Percentiles rank a stretch among this genome's conserved stretches.
Conservation (phyloP, 2,888 invertebrate genomes). For the Lapara coniferarum region DNA sequence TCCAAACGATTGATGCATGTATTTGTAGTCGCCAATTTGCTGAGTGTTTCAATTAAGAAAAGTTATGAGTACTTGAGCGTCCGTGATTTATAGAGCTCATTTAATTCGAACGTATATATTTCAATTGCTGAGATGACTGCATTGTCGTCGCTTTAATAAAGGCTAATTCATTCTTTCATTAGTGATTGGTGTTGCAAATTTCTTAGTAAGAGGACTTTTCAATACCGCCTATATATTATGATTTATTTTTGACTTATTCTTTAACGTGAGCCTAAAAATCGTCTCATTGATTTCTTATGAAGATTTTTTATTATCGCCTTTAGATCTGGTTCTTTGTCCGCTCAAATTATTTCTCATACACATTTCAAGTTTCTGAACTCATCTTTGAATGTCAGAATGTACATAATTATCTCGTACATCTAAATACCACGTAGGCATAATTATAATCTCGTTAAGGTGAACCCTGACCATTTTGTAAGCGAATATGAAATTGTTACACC, state of each 20-base stretch:
- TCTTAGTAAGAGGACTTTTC: not conserved
- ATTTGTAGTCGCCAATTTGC: slow-evolving; percentile 61
- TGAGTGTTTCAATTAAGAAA: slow-evolving; percentile 62
- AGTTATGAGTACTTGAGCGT: slow-evolving; percentile 58
- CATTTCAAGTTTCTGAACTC: not conserved
- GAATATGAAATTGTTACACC: slow-evolving; percentile 32
- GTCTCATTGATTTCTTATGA: not conserved
- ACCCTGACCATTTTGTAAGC: slow-evolving; percentile 32
- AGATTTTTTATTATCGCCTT: not conserved
- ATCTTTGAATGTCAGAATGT: slow-evolving; percentile 24
- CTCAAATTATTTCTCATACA: not conserved
- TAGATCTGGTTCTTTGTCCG: not conserved
- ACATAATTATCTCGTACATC: slow-evolving; percentile 25
- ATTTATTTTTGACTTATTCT: not conserved
- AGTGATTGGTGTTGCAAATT: slow-evolving; percentile 5
- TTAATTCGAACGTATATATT: slow-evolving; percentile 40
- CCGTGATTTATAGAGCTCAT: slow-evolving; percentile 48
- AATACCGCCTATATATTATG: not conserved
- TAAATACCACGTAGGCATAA: slow-evolving; percentile 28
- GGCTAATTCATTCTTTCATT: slow-evolving; percentile 16
- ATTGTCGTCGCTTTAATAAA: slow-evolving; percentile 30
- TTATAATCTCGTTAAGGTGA: slow-evolving; percentile 33
- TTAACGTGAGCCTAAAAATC: not conserved
- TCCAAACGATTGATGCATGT: slow-evolving; percentile 58
- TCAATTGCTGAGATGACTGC: slow-evolving; percentile 37